phyloP scores from a whole-genome alignment of 1,140 invertebrate genomes.

The Oncopeltus fasciatus region DNA sequence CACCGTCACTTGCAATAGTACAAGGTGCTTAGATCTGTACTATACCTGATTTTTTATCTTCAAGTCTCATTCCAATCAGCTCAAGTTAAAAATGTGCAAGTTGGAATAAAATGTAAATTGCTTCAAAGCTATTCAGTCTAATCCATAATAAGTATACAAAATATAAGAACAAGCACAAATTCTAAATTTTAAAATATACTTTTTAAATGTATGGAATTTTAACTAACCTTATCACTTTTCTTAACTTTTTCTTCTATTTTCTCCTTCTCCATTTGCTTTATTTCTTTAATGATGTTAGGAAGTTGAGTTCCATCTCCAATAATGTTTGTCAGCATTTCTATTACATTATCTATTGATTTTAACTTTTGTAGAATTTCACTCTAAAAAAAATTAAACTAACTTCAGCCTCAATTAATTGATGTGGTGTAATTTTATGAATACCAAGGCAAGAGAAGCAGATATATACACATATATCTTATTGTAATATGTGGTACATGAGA shows the following conservation, averaged over 20 bases:
- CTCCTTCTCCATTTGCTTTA: constrained; percentile 23
- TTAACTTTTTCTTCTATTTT: constrained; percentile 25
- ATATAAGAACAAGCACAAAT: not conserved
- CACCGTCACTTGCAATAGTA: too few species aligned
- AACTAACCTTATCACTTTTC: constrained; percentile 29
- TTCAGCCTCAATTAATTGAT: too few species aligned
- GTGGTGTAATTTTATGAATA: too few species aligned
- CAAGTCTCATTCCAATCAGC: not conserved
- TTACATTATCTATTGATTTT: constrained; percentile 66
- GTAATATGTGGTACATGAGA: too few species aligned
- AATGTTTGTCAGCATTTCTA: constrained; percentile 66
- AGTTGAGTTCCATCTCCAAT: constrained; percentile 38
- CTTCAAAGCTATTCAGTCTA: too few species aligned
- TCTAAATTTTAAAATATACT: not conserved
- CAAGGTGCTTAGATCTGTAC: too few species aligned
- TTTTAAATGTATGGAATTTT: constrained; percentile 26
- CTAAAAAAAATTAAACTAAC: too few species aligned
- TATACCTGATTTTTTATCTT: not conserved
- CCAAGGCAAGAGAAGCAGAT: too few species aligned
- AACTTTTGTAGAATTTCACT: constrained; percentile 67
- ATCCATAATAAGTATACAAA: too few species aligned
- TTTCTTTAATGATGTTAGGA: constrained; percentile 12
- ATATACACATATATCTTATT: too few species aligned
- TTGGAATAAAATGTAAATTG: not conserved
- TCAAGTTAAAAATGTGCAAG: constrained; percentile 2